phyloP scores from a whole-genome alignment of 1,140 invertebrate genomes.

The Hyposmocoma kahamanoa region DNA sequence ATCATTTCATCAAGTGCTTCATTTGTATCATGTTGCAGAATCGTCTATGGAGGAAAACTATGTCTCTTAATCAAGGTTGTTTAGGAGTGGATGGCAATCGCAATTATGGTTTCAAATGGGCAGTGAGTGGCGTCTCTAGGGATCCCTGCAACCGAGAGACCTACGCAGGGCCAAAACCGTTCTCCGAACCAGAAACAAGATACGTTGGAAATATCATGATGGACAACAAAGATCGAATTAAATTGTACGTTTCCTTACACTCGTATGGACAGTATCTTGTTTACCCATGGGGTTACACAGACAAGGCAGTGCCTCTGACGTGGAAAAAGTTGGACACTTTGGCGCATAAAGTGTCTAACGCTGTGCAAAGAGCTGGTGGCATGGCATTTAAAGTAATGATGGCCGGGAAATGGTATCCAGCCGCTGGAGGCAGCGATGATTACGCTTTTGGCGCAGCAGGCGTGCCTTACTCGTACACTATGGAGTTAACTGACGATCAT shows the following conservation, averaged over 20 bases:
- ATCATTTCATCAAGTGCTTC: too few species aligned
- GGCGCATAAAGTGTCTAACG: conserved; percentile 45
- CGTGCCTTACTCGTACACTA: conserved; percentile 79
- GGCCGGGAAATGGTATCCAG: conserved; percentile 74
- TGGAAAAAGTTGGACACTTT: conserved; percentile 48
- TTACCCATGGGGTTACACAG: conserved; percentile 76
- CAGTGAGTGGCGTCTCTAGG: conserved; percentile 76
- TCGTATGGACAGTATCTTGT: conserved; percentile 78
- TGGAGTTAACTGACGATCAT: conserved; percentile 76
- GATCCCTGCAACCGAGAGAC: conserved; percentile 81
- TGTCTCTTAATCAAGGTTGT: conserved; percentile 58
- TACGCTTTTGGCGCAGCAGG: conserved; percentile 78
- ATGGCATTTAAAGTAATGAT: conserved; percentile 68
- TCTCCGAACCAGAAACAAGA: conserved; percentile 84
- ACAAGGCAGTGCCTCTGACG: conserved; percentile 38
- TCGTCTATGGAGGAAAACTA: conserved; percentile 78
- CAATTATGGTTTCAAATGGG: conserved; percentile 81
- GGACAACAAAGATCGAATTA: conserved; percentile 68
- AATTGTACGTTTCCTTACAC: conserved; percentile 81
- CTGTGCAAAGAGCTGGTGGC: conserved; percentile 57
- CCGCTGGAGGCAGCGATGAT: conserved; percentile 81
- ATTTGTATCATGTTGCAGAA: too few species aligned
- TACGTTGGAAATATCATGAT: conserved; percentile 76
- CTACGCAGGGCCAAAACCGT: conserved; percentile 80
- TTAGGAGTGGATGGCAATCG: conserved; percentile 79